A percentile compares a stretch with the other conserved stretches of the same genome.
Conservation (phyloP, 2,113 vertebrate genomes). For the Onychorhynchus coronatus region DNA sequence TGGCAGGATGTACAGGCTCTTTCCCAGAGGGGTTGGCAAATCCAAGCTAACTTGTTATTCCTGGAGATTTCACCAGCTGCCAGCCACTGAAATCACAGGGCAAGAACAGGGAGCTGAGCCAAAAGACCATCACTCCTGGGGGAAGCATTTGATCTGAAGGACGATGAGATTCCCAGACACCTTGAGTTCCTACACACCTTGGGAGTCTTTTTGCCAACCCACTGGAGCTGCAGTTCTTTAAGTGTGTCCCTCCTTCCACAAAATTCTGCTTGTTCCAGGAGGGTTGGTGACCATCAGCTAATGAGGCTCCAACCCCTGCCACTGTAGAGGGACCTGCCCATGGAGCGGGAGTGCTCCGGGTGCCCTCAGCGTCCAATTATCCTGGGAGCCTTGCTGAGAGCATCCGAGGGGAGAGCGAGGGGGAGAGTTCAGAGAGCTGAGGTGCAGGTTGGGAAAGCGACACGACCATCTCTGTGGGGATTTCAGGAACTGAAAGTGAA, state of each 20-base stretch:
- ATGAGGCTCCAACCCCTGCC: background rate
- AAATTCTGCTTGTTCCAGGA: background rate
- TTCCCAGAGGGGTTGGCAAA: background rate
- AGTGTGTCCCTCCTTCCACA: background rate
- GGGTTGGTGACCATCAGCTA: rapidly evolving
- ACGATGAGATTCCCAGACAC: background rate
- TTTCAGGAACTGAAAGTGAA: background rate
- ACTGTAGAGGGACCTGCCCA: background rate
- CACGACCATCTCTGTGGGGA: rapidly evolving
- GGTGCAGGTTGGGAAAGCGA: rapidly evolving
- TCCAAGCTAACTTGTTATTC: background rate
- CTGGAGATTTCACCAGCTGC: rapidly evolving
- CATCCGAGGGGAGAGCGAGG: background rate
- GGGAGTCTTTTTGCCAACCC: background rate
- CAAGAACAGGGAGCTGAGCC: background rate
- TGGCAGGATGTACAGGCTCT: background rate
- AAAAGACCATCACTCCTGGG: background rate
- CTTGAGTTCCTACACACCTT: background rate
- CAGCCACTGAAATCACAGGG: background rate
- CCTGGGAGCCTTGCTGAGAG: background rate
- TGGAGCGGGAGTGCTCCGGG: background rate
- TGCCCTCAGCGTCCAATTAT: background rate
- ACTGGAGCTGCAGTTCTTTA: background rate
- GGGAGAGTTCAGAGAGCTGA: background rate
- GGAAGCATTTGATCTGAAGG: rapidly evolving